These are phyloP conservation scores for Musca domestica DNA, from an alignment of 1,140 invertebrate species.

Conservation along the genomic window DNA sequence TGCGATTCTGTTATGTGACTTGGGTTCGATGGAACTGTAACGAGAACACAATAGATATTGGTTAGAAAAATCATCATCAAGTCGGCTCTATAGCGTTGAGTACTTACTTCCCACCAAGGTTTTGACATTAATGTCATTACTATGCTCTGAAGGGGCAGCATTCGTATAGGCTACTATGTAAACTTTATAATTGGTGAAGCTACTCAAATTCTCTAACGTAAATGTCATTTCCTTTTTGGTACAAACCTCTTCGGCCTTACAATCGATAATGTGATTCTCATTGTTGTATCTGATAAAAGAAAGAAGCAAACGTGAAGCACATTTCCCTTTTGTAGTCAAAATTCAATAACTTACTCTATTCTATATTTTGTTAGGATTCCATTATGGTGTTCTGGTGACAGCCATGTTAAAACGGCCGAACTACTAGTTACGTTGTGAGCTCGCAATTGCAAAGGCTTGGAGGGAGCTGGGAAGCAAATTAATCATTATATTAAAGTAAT, in stretches of 20 bases:
- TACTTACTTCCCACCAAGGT: slow-evolving; percentile 26
- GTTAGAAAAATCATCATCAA: not conserved
- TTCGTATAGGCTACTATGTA: slow-evolving; percentile 22
- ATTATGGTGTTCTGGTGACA: slow-evolving; percentile 14
- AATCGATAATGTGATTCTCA: slow-evolving; percentile 6
- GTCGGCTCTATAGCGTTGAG: not conserved
- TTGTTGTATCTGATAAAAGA: slow-evolving; percentile 22
- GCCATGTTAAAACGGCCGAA: slow-evolving; percentile 16
- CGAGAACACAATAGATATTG: not conserved
- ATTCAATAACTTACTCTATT: slow-evolving; percentile 4
- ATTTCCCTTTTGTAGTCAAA: not conserved
- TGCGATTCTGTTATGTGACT: not conserved
- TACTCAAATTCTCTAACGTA: slow-evolving; percentile 19
- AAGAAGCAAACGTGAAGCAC: no score
- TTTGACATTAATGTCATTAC: slow-evolving; percentile 21
- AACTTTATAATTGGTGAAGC: slow-evolving; percentile 25
- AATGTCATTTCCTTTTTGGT: not conserved
- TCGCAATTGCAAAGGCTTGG: slow-evolving; percentile 16
- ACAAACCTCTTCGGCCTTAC: not conserved
- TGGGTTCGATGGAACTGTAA: slow-evolving; percentile 24
- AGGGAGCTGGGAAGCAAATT: slow-evolving; percentile 16
- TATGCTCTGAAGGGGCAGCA: slow-evolving; percentile 14
- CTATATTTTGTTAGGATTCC: slow-evolving; percentile 21
- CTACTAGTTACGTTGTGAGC: slow-evolving; percentile 15
- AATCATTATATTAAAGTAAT: not conserved